phyloP scores from a whole-genome alignment of 37 sponge, comb jelly and placozoan species.

The Spongilla lacustris region DNA sequence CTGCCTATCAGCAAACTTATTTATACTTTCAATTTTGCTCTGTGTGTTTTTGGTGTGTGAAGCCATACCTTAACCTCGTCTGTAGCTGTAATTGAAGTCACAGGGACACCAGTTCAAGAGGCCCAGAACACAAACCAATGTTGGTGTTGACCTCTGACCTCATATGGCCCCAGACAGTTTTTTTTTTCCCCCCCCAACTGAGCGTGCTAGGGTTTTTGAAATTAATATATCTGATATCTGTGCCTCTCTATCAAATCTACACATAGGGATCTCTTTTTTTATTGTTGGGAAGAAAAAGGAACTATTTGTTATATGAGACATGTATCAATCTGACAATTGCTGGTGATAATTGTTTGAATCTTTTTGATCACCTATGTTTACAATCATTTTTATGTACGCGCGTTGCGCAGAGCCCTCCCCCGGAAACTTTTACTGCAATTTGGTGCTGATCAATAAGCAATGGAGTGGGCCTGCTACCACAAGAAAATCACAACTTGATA shows the following conservation, averaged over 20 bases:
- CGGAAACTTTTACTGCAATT: no score
- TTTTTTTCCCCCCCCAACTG: not conserved
- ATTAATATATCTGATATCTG: not conserved
- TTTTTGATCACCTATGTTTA: no score
- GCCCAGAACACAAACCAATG: not conserved
- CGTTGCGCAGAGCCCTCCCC: no score
- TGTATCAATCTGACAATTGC: not conserved
- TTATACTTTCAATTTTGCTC: not conserved
- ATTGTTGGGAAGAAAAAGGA: not conserved
- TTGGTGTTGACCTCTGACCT: not conserved
- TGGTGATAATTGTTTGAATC: no score
- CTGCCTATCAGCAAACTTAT: not conserved
- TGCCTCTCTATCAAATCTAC: not conserved
- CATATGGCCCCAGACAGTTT: not conserved
- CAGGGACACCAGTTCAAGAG: not conserved
- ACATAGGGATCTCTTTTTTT: not conserved
- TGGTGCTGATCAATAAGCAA: no score
- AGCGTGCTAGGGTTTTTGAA: not conserved
- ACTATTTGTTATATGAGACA: not conserved
- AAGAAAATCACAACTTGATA: no score
- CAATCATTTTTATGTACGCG: no score
- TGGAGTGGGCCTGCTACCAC: no score
- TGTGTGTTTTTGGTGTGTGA: not conserved
- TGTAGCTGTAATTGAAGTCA: not conserved
- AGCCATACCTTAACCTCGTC: not conserved